phyloP scores from a whole-genome alignment of 2,888 invertebrate species.

The Didymodactylos carnosus region DNA sequence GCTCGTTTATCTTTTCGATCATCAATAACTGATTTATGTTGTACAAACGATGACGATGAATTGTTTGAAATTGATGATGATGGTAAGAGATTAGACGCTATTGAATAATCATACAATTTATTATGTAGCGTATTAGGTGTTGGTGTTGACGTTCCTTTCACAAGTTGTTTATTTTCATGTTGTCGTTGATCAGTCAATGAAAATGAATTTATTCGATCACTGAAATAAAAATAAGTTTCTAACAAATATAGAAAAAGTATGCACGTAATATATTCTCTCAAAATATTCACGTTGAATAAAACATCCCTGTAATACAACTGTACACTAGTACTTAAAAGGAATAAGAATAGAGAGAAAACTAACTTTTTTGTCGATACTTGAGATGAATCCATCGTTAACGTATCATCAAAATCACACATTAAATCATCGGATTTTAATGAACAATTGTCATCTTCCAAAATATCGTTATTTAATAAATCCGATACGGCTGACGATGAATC shows the following conservation, averaged over 20 bases:
- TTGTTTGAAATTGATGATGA: no score
- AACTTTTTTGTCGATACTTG: neutral
- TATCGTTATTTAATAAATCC: neutral
- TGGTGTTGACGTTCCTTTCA: neutral
- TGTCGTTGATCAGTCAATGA: neutral
- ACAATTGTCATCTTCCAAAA: neutral
- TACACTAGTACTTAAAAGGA: neutral
- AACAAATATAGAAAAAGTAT: neutral
- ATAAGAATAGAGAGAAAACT: neutral
- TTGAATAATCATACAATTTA: no score
- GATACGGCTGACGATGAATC: neutral
- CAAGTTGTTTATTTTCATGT: neutral
- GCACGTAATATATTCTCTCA: neutral
- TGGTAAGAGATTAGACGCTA: no score
- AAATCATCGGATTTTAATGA: neutral
- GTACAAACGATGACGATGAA: no score
- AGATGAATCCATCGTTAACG: neutral
- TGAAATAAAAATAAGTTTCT: neutral
- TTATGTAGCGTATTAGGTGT: neutral
- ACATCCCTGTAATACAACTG: no score
- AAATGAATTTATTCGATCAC: neutral
- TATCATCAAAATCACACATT: neutral
- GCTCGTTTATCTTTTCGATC: neutral
- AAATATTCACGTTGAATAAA: no score
- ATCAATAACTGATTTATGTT: no score